A percentile compares a stretch with the other conserved stretches of the same genome.
phyloP scores from a whole-genome alignment of 2,888 invertebrate genomes.

The Diadromus collaris region DNA sequence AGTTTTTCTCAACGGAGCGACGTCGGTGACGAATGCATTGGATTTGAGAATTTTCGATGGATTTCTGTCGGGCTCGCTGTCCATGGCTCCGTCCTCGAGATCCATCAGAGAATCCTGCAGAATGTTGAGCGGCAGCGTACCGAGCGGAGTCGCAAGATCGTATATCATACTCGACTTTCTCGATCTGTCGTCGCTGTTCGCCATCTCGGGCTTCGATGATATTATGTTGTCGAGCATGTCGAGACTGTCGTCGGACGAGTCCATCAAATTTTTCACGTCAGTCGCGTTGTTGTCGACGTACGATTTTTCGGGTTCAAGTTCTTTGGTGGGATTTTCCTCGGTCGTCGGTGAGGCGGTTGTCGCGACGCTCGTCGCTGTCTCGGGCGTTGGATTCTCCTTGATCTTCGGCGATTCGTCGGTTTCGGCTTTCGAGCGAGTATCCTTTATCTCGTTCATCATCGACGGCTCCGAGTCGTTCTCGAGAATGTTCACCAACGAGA shows the following conservation, averaged over 20 bases:
- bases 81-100: constrained; percentile 66
- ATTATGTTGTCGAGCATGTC: constrained; percentile 87
- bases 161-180: constrained; percentile 76
- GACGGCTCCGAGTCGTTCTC: constrained; percentile 75
- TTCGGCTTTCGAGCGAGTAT: constrained; percentile 61
- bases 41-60: constrained; percentile 51
- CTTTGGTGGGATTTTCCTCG: constrained; percentile 46
- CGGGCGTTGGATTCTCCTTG: constrained; percentile 58
- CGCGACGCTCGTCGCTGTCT: constrained; percentile 41
- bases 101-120: constrained; percentile 76
- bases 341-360: constrained; percentile 43
- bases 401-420: constrained; percentile 49
- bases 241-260: constrained; percentile 86
- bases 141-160: constrained; percentile 76
- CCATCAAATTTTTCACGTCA: constrained; percentile 70
- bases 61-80: constrained; percentile 59
- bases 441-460: constrained; percentile 66
- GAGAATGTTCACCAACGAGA: constrained; percentile 78
- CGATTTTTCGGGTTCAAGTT: constrained; percentile 59
- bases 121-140: constrained; percentile 76
- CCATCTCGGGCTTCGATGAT: constrained; percentile 78
- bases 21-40: constrained; percentile 38
- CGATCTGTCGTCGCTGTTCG: constrained; percentile 72
- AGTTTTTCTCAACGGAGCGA: constrained; percentile 61
- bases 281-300: constrained; percentile 59